These are phyloP conservation scores for Connochaetes taurinus DNA, from an alignment of 2,113 vertebrate species.

Conservation along the genomic window DNA sequence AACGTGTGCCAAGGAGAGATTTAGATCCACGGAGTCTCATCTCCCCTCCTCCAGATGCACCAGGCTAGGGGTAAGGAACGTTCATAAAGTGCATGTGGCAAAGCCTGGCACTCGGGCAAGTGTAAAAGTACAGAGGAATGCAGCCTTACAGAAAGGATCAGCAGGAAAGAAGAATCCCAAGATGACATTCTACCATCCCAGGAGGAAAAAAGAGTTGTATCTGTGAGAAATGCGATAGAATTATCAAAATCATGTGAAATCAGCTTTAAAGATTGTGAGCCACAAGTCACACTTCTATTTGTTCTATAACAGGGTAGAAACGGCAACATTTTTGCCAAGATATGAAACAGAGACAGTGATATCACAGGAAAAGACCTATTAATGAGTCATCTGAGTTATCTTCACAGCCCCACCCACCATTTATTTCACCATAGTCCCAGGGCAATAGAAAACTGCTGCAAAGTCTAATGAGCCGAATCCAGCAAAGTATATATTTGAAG, in stretches of 20 bases:
- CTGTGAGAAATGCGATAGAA: neutral
- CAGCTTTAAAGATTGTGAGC: neutral
- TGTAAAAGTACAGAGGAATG: neutral
- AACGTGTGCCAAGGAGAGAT: conserved; percentile 36
- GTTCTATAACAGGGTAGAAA: conserved; percentile 11
- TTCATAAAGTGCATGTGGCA: neutral
- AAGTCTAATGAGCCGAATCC: neutral
- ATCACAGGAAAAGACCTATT: neutral
- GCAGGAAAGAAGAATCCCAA: neutral
- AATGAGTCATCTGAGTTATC: neutral
- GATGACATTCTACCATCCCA: neutral
- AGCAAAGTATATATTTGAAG: neutral
- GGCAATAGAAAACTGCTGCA: neutral
- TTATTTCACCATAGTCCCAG: neutral
- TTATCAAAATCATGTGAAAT: neutral
- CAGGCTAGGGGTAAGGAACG: neutral
- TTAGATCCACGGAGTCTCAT: neutral
- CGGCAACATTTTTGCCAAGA: neutral
- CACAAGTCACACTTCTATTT: neutral
- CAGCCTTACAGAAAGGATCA: neutral
- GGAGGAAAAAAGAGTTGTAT: neutral
- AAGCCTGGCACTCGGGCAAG: neutral
- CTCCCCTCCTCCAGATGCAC: neutral
- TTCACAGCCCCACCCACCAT: neutral
- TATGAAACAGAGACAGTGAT: neutral